A percentile compares a stretch with the other conserved stretches of the same genome.
Conservation (phyloP, 2,888 invertebrate species). For the Anorthoa munda region DNA sequence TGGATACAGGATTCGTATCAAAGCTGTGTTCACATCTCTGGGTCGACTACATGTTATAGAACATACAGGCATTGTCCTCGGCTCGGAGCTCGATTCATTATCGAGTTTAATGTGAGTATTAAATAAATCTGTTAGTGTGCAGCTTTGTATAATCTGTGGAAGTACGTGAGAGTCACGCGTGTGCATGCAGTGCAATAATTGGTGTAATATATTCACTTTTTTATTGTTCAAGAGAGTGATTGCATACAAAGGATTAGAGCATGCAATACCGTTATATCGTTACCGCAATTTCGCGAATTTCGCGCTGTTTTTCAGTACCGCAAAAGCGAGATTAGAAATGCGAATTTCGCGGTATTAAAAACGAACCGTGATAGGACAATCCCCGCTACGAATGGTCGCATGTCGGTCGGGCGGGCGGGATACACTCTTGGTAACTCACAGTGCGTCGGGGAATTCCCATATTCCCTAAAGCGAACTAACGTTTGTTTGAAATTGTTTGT, state of each 20-base stretch:
- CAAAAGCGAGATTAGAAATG: no score
- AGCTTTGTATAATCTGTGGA: constrained; percentile 28
- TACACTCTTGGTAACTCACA: no score
- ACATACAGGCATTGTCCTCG: neutral
- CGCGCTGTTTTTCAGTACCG: no score
- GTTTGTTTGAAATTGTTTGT: no score
- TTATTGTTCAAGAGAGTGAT: constrained; percentile 1
- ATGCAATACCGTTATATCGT: no score
- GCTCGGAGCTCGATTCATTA: neutral
- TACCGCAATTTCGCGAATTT: no score
- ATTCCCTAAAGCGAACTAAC: no score
- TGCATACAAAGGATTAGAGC: neutral
- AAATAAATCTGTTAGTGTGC: constrained; percentile 7
- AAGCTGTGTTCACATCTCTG: neutral
- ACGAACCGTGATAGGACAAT: no score
- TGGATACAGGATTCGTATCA: neutral
- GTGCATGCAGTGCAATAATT: constrained; percentile 9
- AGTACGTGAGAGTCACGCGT: constrained; percentile 24
- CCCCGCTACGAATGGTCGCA: no score
- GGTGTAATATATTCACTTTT: neutral
- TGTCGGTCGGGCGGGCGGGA: no score
- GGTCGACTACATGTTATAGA: neutral
- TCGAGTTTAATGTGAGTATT: constrained; percentile 4
- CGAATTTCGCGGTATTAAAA: no score
- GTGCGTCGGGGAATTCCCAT: no score